Evolutionary conservation across 30 jellyfish, hydroid and myxozoan species (phyloP), one percentile per base, ranked within the genome.

Genomic region (Mastigias papua): DNA sequence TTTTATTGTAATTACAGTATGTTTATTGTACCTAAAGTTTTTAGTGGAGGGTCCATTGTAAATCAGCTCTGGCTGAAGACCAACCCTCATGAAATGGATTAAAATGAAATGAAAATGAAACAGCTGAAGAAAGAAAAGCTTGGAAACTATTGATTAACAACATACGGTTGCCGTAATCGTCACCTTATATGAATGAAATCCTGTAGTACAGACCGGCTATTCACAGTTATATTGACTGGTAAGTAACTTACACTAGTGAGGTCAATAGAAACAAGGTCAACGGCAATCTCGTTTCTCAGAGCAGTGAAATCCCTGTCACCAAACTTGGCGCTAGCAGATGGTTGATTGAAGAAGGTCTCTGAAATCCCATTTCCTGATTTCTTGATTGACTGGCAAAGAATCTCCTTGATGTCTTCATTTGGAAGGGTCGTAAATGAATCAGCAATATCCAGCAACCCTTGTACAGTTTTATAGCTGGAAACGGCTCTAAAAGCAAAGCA

Each of bases 361-460:
- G 93, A 57, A 34, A 83, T 73, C 1, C 86, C 93, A 27, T 46
- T 32, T 60, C 93, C 93, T 1, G 93, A 82, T 6, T 83, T 57
- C 61, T 34, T 69, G 30, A 83, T 19, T 4, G 93, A 32, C 29
- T 71, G 73, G 5, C 73, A 29, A 60, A 83, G 74, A 15, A 71
- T 50, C 13, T 70, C 50, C 62, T 69, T 30, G 54, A 83, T 51
- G 9, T 21, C 60, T 29, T 69, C 69, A 50, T 31, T 34, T 23
- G 93, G 93, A 22, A 27, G 50, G 0, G 86, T 27, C 0, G 42
- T 67, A 37, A 63, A 81, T 5, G 84, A 42, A 60, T 83, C 93
- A 23, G 93, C 93, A 31, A 83, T 70, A 46, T 83, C 82, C 37
- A 83, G 80, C 29, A 83, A 19, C 49, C 19, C 62, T 37, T 83